phyloP scores from a whole-genome alignment of 2,797 vertebrate species.

The Ptychobarbus kaznakovi region DNA sequence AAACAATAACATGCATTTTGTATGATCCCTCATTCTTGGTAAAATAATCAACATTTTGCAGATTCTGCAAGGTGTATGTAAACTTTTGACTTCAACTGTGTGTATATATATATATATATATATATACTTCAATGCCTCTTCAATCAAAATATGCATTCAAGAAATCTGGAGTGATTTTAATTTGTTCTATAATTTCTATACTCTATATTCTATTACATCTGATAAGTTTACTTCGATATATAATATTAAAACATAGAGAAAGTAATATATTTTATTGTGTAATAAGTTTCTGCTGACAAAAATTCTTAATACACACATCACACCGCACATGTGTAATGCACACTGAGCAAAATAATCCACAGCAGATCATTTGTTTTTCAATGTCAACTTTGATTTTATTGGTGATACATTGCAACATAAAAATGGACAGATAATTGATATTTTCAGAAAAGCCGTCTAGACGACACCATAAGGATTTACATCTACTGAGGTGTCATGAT shows the following conservation, averaged over 20 bases:
- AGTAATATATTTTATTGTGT: not conserved
- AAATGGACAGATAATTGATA: not conserved
- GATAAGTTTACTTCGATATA: not conserved
- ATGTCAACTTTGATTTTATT: not conserved
- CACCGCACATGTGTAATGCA: not conserved
- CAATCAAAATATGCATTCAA: no score
- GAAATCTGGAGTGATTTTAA: not conserved
- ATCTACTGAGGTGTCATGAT: not conserved
- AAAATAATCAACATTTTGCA: no score
- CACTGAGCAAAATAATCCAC: not conserved
- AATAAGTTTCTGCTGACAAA: not conserved
- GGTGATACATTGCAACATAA: not conserved
- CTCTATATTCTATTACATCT: no score
- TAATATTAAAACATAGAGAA: not conserved
- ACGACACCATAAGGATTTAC: not conserved
- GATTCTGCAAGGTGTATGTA: no score
- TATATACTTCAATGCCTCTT: no score
- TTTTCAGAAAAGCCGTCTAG: not conserved
- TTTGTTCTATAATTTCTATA: not conserved
- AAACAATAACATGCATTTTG: no score
- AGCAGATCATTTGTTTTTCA: not conserved
- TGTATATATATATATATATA: no score
- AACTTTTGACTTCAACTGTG: no score
- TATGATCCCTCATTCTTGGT: no score
- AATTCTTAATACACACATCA: not conserved